A percentile compares a stretch with the other conserved stretches of the same genome.
Conservation (phyloP, 2,113 vertebrate species). For the Sarotherodon lohbergeri region DNA sequence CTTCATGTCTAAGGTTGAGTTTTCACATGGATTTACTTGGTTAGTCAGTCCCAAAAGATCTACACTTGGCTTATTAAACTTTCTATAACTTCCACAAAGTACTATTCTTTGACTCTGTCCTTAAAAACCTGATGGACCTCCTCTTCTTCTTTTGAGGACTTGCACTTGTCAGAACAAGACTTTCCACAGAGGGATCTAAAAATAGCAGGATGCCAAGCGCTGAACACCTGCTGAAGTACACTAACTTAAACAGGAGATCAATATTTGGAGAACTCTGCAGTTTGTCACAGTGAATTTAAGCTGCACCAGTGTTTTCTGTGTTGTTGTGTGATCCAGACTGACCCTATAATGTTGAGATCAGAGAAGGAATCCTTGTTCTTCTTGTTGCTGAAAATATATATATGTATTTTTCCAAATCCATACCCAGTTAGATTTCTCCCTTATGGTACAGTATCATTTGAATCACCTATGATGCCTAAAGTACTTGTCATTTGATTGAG, state of each 20-base stretch:
- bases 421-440: background rate
- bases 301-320: background rate
- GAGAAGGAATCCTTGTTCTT: background rate
- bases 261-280: background rate
- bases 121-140: background rate
- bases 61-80: background rate
- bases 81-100: background rate
- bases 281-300: background rate
- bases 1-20: background rate
- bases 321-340: background rate
- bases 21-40: background rate
- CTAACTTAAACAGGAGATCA: fast-evolving
- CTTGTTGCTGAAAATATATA: background rate
- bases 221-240: background rate
- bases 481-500: background rate
- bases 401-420: background rate
- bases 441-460: background rate
- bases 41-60: background rate
- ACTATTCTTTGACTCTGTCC: background rate
- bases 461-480: background rate
- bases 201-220: background rate
- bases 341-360: background rate
- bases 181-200: background rate
- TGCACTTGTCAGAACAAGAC: background rate
- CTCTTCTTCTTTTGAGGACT: background rate